Base-by-base conservation (phyloP, 2,888 invertebrate species). In the Dryomyza anilis region DNA sequence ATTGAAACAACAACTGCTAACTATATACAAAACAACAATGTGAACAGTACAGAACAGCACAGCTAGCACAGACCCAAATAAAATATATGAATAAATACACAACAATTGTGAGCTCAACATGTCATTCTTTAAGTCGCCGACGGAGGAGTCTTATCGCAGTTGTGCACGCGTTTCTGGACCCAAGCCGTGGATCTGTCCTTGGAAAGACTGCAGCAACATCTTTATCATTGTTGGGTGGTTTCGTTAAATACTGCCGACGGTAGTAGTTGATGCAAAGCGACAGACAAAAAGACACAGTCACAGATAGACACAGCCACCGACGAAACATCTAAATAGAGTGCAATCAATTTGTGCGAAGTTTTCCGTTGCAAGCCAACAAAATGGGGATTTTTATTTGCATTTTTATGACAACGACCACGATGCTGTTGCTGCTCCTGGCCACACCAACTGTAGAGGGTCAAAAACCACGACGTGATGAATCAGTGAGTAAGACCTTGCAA, bases 401-500 rank as follows among this genome's bases (percentile, higher is more conserved):
- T 8, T 5, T 48, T 33, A n/a, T 53, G 61, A 43, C 53, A 25
- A 53, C 21, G 10, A 14, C 36, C 23, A 6, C 29, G 19, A 21
- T 46, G 14, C 14, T 25, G 21, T 19, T 3, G 27, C 27, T 36
- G 1, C 23, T 33, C 21, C 23, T 12, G 4, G 7, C 39, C 39
- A 14, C 1, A n/a, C 23, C n/a, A 16, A 33, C 16, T 21, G 29
- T 43, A 29, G 19, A 39, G 14, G 61, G 16, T 27, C 39, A 61
- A 12, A n/a, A 52, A 43, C 61, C 27, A n/a, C 52, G 53, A 29
- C 39, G 59, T 30, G 61, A 61, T 61, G 61, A 61, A 27, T 23
- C 19, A 53, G 53, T 61, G 61, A 61, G 61, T 61, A 7, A 39
- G 39, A n/a, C 14, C 3, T 39, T 39, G n/a, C n/a, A n/a, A n/a